Conservation (phyloP, 2,113 vertebrate species). For the Alligator mississippiensis region DNA sequence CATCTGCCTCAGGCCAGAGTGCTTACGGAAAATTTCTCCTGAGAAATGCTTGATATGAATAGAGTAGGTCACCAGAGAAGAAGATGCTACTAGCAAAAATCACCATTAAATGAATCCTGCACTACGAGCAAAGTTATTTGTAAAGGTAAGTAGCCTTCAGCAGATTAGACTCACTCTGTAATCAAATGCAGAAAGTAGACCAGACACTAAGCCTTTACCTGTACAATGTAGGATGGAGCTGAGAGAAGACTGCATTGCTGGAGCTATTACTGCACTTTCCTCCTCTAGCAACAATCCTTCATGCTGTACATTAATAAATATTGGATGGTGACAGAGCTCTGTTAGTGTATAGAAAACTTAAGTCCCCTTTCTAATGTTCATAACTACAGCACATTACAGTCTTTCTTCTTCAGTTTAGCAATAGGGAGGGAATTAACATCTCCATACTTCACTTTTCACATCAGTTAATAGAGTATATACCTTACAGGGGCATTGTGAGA, state of each 20-base stretch:
- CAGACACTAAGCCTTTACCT: background rate
- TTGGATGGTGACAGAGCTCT: background rate
- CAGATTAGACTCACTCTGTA: background rate
- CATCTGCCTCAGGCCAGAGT: background rate
- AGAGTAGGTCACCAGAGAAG: background rate
- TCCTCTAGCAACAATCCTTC: background rate
- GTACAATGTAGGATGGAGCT: background rate
- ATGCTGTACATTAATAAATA: background rate
- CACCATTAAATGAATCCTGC: background rate
- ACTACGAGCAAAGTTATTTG: accelerated
- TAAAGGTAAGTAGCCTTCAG: background rate
- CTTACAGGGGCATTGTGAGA: accelerated
- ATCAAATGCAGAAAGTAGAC: accelerated
- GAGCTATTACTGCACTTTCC: too few species aligned
- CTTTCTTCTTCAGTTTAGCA: background rate
- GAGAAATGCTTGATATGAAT: background rate
- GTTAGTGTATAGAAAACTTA: background rate
- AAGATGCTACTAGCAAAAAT: background rate
- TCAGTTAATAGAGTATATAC: background rate
- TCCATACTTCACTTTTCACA: background rate
- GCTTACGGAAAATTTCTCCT: background rate
- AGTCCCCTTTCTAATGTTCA: background rate
- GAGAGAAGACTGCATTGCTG: background rate
- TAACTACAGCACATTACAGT: background rate
- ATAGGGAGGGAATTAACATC: background rate